Conservation (phyloP, 2,797 vertebrate species). For the Prionace glauca region DNA sequence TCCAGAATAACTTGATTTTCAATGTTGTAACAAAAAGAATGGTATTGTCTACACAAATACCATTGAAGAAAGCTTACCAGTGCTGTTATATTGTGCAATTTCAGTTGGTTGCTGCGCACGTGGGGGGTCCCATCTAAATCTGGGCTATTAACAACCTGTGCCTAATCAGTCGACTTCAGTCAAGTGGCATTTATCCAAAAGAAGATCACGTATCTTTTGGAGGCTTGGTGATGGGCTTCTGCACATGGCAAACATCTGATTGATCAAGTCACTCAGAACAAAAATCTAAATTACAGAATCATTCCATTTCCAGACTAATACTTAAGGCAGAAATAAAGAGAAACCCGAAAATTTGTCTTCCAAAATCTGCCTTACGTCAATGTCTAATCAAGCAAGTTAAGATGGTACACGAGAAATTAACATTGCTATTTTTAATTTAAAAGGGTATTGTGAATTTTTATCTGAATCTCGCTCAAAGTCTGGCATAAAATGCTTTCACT, state of each 20-base stretch:
- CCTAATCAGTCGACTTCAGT: not conserved
- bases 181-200: not conserved
- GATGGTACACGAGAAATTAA: too few relatives aligned
- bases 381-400: not conserved
- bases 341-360: not conserved
- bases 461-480: not conserved
- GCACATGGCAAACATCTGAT: too few relatives aligned
- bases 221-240: not conserved
- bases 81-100: too few relatives aligned
- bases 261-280: not conserved
- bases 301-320: not conserved
- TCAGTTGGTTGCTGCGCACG: too few relatives aligned
- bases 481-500: not conserved
- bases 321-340: not conserved
- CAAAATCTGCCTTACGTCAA: not conserved
- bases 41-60: too few relatives aligned
- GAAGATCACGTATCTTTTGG: not conserved
- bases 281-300: not conserved
- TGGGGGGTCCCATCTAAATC: too few relatives aligned
- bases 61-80: too few relatives aligned
- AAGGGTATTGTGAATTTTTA: not conserved
- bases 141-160: too few relatives aligned
- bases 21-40: too few relatives aligned
- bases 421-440: not conserved
- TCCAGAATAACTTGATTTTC: too few relatives aligned